These are phyloP conservation scores for Amblyopsis hoosieri DNA, from an alignment of 2,797 vertebrate species.

Conservation along the genomic window DNA sequence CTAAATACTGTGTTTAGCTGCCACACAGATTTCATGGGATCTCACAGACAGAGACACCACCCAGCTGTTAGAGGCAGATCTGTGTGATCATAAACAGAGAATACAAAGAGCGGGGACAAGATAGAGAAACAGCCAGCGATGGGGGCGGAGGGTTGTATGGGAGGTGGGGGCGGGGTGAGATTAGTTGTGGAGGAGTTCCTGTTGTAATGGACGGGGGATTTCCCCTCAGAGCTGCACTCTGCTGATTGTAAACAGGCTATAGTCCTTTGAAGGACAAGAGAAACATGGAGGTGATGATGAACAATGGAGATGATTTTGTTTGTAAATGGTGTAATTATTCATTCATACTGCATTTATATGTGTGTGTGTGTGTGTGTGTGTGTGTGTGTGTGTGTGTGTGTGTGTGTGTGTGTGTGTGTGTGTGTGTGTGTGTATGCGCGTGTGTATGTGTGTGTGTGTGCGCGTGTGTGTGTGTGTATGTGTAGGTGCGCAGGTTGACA, in stretches of 20 bases:
- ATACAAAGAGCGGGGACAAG: neutral
- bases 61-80: too few relatives aligned
- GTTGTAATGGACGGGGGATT: conserved; percentile 62
- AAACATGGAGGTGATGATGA: too few relatives aligned
- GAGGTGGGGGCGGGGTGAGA: conserved; percentile 33
- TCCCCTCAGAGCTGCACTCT: conserved; percentile 51
- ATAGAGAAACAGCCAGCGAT: conserved; percentile 6
- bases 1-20: too few relatives aligned
- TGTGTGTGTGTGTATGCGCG: conserved; percentile 5
- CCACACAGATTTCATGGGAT: too few relatives aligned
- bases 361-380: neutral
- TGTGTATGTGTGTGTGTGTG: neutral
- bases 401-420: neutral
- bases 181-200: conserved; percentile 59
- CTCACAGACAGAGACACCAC: too few relatives aligned
- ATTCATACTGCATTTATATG: neutral
- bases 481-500: neutral
- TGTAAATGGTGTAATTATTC: too few relatives aligned
- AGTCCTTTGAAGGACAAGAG: conserved; percentile 48
- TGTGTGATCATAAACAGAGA: conserved; percentile 6
- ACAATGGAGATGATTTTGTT: too few relatives aligned
- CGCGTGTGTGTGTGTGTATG: neutral
- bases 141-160: conserved; percentile 16
- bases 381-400: neutral
- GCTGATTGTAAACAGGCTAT: conserved; percentile 58